A percentile compares a stretch with the other conserved stretches of the same genome.
These are phyloP conservation scores for Todus mexicanus DNA, from an alignment of 2,797 vertebrate genomes.

Conservation along the genomic window DNA sequence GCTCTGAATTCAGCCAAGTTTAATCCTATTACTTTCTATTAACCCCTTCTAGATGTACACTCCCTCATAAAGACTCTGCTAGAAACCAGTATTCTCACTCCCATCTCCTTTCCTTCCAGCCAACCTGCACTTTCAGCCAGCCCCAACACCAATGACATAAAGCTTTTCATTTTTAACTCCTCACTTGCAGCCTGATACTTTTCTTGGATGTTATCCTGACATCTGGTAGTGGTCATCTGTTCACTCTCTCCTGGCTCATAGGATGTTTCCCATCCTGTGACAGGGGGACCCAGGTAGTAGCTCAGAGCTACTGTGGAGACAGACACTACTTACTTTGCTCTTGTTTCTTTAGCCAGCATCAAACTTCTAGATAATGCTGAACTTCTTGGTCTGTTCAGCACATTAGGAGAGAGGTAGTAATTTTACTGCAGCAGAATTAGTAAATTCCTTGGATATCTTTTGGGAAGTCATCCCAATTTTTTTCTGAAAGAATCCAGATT, in stretches of 20 bases:
- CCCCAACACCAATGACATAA: background rate
- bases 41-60: background rate
- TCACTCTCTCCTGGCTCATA: background rate
- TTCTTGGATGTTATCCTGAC: background rate
- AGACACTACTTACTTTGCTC: background rate
- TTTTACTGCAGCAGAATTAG: background rate
- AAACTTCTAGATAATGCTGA: background rate
- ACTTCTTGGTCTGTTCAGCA: background rate
- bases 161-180: background rate
- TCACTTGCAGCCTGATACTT: background rate
- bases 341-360: background rate
- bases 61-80: background rate
- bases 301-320: background rate
- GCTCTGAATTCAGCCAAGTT: background rate
- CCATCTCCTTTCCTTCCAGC: background rate
- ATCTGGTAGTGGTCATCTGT: background rate
- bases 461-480: background rate
- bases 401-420: background rate
- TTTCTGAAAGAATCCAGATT: background rate
- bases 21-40: conserved; percentile 1
- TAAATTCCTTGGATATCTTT: background rate
- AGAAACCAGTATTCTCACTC: background rate
- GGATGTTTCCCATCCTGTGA: background rate
- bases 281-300: background rate
- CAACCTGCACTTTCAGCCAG: background rate